Evolutionary conservation across 2,888 invertebrate genomes (phyloP).

Genomic region (Caenorhabditis doughertyi): DNA sequence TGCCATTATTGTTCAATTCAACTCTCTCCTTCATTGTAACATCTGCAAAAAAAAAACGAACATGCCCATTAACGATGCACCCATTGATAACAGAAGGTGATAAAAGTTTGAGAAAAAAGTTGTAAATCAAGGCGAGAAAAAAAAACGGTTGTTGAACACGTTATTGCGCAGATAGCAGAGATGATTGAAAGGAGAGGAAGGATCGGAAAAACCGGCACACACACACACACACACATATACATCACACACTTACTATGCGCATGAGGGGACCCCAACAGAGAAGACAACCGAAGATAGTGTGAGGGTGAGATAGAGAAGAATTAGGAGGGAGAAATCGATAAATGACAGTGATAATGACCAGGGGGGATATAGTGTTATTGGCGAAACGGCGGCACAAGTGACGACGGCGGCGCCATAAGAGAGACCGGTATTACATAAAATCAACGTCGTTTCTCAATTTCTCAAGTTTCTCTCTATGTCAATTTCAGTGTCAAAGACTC

Average conservation of each 20-base stretch:
- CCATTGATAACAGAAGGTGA: conserved; percentile 45
- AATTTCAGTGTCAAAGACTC: conserved; percentile 24
- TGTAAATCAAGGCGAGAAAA: conserved; percentile 63
- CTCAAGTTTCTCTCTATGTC: conserved; percentile 43
- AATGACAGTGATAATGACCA: conserved; percentile 63
- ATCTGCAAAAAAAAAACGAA: conserved; percentile 52
- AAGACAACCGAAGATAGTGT: conserved; percentile 30
- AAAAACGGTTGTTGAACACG: conserved; percentile 58
- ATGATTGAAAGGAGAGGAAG: conserved; percentile 56
- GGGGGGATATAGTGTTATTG: conserved; percentile 61
- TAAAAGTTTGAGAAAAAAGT: conserved; percentile 49
- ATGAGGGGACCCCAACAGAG: conserved; percentile 28
- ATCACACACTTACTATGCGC: conserved; percentile 55
- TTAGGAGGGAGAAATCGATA: conserved; percentile 56
- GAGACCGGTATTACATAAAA: conserved; percentile 57
- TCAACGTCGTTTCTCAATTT: conserved; percentile 52
- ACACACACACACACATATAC: conserved; percentile 23
- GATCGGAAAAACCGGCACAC: conserved; percentile 55
- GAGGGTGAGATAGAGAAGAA: conserved; percentile 15
- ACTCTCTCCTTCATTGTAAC: conserved; percentile 71
- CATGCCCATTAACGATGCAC: conserved; percentile 6
- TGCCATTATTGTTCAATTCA: conserved; percentile 71
- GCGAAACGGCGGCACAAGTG: conserved; percentile 51
- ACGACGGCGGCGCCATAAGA: conserved; percentile 43
- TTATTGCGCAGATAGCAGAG: conserved; percentile 51